Evolutionary conservation across 2,888 invertebrate genomes (phyloP), one percentile per base, ranked within the genome.

Genomic region (Oxyteleia sp.): DNA sequence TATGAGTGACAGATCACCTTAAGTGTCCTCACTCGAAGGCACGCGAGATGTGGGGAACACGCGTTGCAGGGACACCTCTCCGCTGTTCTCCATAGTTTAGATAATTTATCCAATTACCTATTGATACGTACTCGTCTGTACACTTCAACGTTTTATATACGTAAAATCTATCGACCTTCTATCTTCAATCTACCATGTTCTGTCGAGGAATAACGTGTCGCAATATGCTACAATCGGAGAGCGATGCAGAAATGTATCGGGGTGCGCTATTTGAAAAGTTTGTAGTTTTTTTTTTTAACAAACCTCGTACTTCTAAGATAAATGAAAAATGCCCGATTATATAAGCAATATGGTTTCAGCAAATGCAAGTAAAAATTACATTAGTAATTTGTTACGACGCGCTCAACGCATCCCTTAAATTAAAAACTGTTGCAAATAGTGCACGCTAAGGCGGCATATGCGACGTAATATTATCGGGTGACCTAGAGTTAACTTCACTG

Each of bases 361-460:
- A 79, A 79, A 72, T 72, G 79, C 79, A 79, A 79, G 35, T 72
- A 20, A 45, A 79, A 71, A 80, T 66, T 66, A 72, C 66, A 23
- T 43, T 38, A 32, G 32, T 71, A 45, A 69, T 69, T 51, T 72
- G 43, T 32, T 59, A 66, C 49, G 71, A 74, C 69, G 68, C 78
- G 81, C 69, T 86, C 84, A 86, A 83, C 86, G 78, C 87, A 87
- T 83, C 82, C 84, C 84, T 81, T 82, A 79, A 78, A 83, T 55
- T 82, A 35, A 18, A 69, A 75, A 74, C 84, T 45, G 63, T 85
- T 84, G 79, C 76, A 78, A 57, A 72, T 38, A 38, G 85, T 86
- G 74, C 87, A 71, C 87, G 93, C 92, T 93, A 93, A 91, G 93
- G 93, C 49, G 93, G 93, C 68, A 93, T 86, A 84, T 91, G 91